Percentiles rank a stretch among this genome's conserved stretches.
These are phyloP conservation scores for Parnassius mnemosyne DNA, from an alignment of 2,888 invertebrate species.

Conservation along the genomic window DNA sequence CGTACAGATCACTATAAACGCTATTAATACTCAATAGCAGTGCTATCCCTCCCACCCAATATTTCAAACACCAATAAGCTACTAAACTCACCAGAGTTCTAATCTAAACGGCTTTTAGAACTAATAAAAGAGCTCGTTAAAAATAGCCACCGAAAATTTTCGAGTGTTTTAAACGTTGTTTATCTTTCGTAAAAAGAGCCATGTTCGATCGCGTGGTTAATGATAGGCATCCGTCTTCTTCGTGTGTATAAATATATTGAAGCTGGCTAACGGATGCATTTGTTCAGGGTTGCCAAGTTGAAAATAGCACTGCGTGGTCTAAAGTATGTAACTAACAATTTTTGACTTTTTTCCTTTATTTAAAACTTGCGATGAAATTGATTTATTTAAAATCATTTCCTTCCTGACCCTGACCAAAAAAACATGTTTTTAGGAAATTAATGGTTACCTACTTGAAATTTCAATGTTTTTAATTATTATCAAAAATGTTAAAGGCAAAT, in stretches of 20 bases:
- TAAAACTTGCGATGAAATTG: too few relatives aligned
- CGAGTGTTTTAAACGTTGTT: conserved; percentile 56
- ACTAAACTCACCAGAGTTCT: conserved; percentile 56
- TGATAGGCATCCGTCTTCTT: conserved; percentile 68
- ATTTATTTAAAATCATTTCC: too few relatives aligned
- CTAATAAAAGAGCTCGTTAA: conserved; percentile 76
- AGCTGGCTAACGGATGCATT: conserved; percentile 45
- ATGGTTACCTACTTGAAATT: too few relatives aligned
- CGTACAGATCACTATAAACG: conserved; percentile 18
- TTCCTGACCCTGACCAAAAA: too few relatives aligned
- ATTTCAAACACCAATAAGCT: conserved; percentile 71
- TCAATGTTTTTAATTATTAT: too few relatives aligned
- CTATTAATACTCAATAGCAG: conserved; percentile 35
- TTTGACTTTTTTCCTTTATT: too few relatives aligned
- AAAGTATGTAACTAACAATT: background rate
- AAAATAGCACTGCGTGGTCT: conserved; percentile 9
- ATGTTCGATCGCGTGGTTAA: conserved; percentile 51
- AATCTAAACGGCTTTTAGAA: conserved; percentile 80
- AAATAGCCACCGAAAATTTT: conserved; percentile 77
- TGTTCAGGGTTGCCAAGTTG: conserved; percentile 43
- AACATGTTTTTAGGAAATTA: too few relatives aligned
- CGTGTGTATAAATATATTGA: conserved; percentile 55
- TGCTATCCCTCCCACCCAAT: conserved; percentile 67
- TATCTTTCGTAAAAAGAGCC: conserved; percentile 67
- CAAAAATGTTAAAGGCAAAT: too few relatives aligned